Conservation (phyloP, 1,140 invertebrate species). For the Ips nitidus region DNA sequence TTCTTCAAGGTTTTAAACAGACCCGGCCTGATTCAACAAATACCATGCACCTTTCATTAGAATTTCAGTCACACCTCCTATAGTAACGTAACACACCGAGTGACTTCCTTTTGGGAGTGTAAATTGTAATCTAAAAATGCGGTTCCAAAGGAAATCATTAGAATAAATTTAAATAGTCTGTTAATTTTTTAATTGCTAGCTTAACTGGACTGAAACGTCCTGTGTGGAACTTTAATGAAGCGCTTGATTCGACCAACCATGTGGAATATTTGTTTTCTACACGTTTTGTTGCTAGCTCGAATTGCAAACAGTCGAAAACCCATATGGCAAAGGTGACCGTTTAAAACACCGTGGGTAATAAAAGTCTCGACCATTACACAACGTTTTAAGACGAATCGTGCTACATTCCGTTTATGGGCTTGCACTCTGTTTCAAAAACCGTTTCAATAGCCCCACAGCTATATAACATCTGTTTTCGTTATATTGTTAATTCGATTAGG, state of each 20-base stretch:
- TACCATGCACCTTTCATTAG: background rate
- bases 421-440: conserved; percentile 13
- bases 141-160: conserved; percentile 23
- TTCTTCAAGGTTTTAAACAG: no score
- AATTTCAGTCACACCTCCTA: conserved; percentile 12
- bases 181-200: conserved; percentile 20
- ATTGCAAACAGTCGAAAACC: no score
- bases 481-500: background rate
- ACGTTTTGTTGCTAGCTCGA: no score
- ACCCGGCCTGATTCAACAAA: no score
- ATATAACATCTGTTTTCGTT: conserved; percentile 9
- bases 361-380: background rate
- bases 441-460: conserved; percentile 6
- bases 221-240: background rate
- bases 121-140: background rate
- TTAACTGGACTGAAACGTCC: background rate
- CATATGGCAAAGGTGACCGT: no score
- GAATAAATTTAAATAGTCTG: conserved; percentile 22
- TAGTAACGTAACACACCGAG: background rate
- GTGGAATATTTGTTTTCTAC: no score
- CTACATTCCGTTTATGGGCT: conserved; percentile 17
- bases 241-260: no score
- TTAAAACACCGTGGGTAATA: no score
- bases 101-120: conserved; percentile 8
- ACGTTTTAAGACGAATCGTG: conserved; percentile 4